Base-by-base conservation (phyloP, 2,888 invertebrate species). In the Clistopyga incitator region DNA sequence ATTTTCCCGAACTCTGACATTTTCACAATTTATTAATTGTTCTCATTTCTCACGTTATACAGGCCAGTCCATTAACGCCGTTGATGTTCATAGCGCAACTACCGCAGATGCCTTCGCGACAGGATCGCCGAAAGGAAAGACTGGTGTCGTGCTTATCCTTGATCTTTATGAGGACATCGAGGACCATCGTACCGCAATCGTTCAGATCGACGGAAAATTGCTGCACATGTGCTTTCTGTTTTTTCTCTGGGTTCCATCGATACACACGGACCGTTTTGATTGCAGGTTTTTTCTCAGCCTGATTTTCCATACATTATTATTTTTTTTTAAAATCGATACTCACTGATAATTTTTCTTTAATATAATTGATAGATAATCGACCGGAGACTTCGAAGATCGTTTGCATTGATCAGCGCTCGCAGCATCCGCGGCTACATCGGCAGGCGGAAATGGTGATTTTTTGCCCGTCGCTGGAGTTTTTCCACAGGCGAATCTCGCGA, bases 21-120 rank as follows among this genome's bases (percentile, higher is more conserved):
- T 29, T 29, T 29, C 29, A 2, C 29, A 29, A n/a, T n/a, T n/a
- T n/a, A n/a, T n/a, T n/a, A n/a, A n/a, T n/a, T n/a, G n/a, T n/a
- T n/a, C n/a, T n/a, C n/a, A n/a, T 50, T 67, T 78, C 65, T 90
- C 90, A 92, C 91, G 90, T 90, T 81, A 91, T 78, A 83, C 91
- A 96, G 70, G 96, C 95, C 84, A 96, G 92, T 2, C 95, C 95
- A 91, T 96, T 96, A 56, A 94, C 92, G 47, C 96, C 96, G 85
- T 94, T 94, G 88, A 96, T 95, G 90, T 96, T 96, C 95, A 96
- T 95, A 6, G 95, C 93, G 90, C 96, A 96, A 42, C 95, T 95
- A 6, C 96, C 96, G 90, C 96, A 96, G 88, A 96, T 96, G 18
- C 95, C 95, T 91, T 96, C 96, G 59, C 96, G 94, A 87, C 96